Conservation (phyloP, 2,888 invertebrate genomes). For the Acrobasis consociella region DNA sequence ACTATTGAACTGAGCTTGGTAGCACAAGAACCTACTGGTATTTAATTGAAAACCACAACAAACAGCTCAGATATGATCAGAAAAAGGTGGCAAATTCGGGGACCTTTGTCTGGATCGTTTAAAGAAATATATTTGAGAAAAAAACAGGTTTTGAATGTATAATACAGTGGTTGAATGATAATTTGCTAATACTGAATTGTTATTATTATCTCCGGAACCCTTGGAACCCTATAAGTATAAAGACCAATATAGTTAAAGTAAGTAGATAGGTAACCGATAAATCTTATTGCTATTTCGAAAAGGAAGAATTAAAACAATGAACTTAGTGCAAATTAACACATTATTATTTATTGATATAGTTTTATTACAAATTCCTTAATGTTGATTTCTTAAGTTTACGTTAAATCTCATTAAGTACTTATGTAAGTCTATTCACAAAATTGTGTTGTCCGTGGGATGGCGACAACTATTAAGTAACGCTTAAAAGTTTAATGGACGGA, state of each 20-base stretch:
- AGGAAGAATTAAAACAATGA: constrained; percentile 42
- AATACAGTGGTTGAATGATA: too few species aligned
- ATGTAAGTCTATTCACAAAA: constrained; percentile 61
- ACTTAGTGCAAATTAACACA: constrained; percentile 73
- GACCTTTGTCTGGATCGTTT: too few species aligned
- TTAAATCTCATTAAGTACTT: constrained; percentile 46
- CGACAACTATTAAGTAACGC: constrained; percentile 37
- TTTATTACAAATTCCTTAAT: constrained; percentile 57
- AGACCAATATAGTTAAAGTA: too few species aligned
- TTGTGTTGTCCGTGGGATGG: constrained; percentile 42
- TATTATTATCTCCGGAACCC: too few species aligned
- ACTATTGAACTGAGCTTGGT: constrained; percentile 9
- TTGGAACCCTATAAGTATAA: too few species aligned
- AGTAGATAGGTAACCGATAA: too few species aligned
- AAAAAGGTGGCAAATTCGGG: too few species aligned
- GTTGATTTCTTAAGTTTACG: constrained; percentile 42
- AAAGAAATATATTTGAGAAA: too few species aligned
- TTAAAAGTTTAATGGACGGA: constrained; percentile 60
- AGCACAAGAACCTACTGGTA: background rate
- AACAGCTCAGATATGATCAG: too few species aligned
- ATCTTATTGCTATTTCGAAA: background rate
- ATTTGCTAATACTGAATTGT: too few species aligned
- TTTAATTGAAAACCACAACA: background rate
- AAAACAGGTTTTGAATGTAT: too few species aligned
- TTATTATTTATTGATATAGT: constrained; percentile 72